These are phyloP conservation scores for Diuraphis noxia DNA, from an alignment of 1,140 invertebrate genomes.

Conservation along the genomic window DNA sequence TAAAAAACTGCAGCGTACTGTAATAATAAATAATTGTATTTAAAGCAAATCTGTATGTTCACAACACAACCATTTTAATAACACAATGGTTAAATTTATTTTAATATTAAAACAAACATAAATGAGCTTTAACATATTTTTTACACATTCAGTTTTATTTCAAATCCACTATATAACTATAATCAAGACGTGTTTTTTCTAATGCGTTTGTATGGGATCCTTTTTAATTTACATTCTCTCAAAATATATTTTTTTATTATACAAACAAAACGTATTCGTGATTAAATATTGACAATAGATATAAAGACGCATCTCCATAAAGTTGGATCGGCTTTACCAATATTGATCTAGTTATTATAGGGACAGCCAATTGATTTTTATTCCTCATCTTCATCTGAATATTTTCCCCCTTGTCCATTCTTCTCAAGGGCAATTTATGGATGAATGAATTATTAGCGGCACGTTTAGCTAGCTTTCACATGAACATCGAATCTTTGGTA, in stretches of 20 bases:
- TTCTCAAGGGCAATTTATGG: background rate
- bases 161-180: background rate
- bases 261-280: background rate
- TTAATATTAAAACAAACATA: background rate
- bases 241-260: background rate
- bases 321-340: background rate
- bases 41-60: background rate
- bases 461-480: background rate
- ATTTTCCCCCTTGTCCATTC: background rate
- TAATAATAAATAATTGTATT: slow-evolving; percentile 25
- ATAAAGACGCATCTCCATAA: background rate
- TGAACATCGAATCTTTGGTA: background rate
- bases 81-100: background rate
- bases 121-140: background rate
- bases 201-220: background rate
- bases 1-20: background rate
- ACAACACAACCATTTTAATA: background rate
- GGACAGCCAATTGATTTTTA: background rate
- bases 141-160: background rate
- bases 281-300: background rate
- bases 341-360: background rate
- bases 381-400: background rate
- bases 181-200: background rate
- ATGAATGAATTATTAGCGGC: background rate
- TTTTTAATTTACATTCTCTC: background rate